Evolutionary conservation across 1,140 invertebrate genomes (phyloP).

Genomic region (Globodera rostochiensis): DNA sequence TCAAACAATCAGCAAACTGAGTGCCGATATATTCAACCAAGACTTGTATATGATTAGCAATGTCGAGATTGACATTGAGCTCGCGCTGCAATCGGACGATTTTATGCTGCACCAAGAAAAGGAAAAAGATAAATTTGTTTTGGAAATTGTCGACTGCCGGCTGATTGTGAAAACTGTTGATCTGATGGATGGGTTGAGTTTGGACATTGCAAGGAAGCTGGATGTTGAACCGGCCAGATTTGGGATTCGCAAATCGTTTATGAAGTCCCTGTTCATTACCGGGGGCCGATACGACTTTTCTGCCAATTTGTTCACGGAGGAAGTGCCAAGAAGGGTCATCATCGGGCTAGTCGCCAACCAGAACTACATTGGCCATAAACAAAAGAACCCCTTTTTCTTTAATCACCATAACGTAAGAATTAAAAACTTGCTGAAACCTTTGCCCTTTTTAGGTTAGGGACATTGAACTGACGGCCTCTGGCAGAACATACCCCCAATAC

Average conservation of each 20-base stretch:
- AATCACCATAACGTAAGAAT: constrained; percentile 22
- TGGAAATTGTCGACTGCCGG: not conserved
- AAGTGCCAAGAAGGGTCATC: constrained; percentile 27
- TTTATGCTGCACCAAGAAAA: not conserved
- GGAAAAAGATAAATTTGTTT: not conserved
- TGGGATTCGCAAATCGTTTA: constrained; percentile 29
- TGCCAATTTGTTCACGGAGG: constrained; percentile 34
- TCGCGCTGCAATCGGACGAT: not conserved
- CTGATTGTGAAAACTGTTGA: constrained; percentile 19
- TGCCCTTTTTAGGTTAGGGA: not conserved
- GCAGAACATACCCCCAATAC: not conserved
- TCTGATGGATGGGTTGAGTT: constrained; percentile 28
- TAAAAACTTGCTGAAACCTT: too few relatives aligned
- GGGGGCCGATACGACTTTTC: constrained; percentile 13
- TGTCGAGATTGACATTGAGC: constrained; percentile 16
- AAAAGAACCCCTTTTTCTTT: constrained; percentile 22
- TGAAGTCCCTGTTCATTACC: constrained; percentile 26
- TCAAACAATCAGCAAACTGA: constrained; percentile 8
- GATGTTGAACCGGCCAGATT: constrained; percentile 11
- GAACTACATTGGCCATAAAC: constrained; percentile 12
- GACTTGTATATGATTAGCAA: constrained; percentile 8
- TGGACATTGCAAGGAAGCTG: constrained; percentile 13
- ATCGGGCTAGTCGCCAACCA: constrained; percentile 8
- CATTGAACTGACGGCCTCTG: constrained; percentile 21
- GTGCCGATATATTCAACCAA: constrained; percentile 18